Conservation (phyloP, 2,888 invertebrate genomes). For the Hedya salicella region DNA sequence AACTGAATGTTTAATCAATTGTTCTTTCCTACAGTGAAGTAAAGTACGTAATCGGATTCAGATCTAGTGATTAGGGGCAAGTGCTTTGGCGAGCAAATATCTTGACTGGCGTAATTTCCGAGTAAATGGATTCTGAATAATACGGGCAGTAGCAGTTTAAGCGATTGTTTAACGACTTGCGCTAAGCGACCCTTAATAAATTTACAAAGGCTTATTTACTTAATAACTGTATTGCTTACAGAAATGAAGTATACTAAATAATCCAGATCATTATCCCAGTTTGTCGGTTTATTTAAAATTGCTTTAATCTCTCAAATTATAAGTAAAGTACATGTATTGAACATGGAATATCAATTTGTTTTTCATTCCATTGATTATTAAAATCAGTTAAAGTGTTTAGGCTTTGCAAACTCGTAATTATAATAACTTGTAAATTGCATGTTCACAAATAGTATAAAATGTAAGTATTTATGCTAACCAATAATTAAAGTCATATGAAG, state of each 20-base stretch:
- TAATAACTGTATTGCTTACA: neutral
- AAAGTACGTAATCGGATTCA: constrained; percentile 34
- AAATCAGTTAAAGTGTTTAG: too few species aligned
- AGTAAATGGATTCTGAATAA: constrained; percentile 23
- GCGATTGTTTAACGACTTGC: constrained; percentile 3
- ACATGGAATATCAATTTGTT: too few species aligned
- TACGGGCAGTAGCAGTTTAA: neutral
- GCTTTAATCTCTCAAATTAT: too few species aligned
- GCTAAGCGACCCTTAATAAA: constrained; percentile 2
- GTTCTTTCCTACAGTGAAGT: constrained; percentile 18
- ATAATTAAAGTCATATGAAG: neutral
- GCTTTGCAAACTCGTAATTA: too few species aligned
- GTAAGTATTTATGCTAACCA: too few species aligned
- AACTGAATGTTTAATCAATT: constrained; percentile 28
- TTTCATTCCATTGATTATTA: too few species aligned
- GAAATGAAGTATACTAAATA: too few species aligned
- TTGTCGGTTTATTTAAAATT: too few species aligned
- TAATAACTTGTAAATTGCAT: too few species aligned
- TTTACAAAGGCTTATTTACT: neutral
- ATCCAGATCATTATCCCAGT: too few species aligned
- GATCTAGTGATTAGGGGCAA: constrained; percentile 18
- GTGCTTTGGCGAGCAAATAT: constrained; percentile 29
- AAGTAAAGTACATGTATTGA: too few species aligned
- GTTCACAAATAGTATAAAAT: too few species aligned
- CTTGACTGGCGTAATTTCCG: constrained; percentile 25